A percentile compares a stretch with the other conserved stretches of the same genome.
These are phyloP conservation scores for Troides helena DNA, from an alignment of 2,888 invertebrate species.

Conservation along the genomic window DNA sequence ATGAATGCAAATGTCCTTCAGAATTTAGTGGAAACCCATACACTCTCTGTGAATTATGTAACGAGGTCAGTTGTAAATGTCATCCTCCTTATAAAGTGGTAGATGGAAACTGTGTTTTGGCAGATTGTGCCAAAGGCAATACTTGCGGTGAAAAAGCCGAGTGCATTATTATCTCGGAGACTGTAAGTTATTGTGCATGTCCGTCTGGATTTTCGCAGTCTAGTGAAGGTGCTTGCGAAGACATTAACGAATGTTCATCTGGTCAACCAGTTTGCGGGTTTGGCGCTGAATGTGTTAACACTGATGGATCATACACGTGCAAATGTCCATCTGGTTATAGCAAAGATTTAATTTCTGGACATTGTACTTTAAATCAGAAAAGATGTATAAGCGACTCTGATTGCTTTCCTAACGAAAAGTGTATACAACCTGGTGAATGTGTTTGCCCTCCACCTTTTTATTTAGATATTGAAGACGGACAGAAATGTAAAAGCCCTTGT, in stretches of 20 bases:
- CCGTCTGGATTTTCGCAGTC: conserved; percentile 91
- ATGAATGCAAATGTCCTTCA: conserved; percentile 93
- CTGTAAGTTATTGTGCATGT: conserved; percentile 95
- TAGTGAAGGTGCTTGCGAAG: conserved; percentile 89
- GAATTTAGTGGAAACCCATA: conserved; percentile 96
- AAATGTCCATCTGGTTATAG: conserved; percentile 90
- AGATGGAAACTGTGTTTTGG: conserved; percentile 90
- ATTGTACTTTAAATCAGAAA: conserved; percentile 90
- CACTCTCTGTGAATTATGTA: conserved; percentile 91
- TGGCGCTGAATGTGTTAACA: conserved; percentile 92
- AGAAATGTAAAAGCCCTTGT: conserved; percentile 95
- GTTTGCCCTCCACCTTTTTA: conserved; percentile 95
- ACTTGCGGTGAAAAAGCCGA: conserved; percentile 93
- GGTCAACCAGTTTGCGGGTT: conserved; percentile 89
- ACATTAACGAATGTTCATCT: conserved; percentile 91
- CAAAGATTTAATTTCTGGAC: conserved; percentile 89
- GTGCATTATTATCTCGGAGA: conserved; percentile 93
- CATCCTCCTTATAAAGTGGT: conserved; percentile 92
- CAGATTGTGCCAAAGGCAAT: conserved; percentile 89
- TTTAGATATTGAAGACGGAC: conserved; percentile 88
- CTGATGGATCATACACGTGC: conserved; percentile 88
- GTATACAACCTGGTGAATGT: conserved; percentile 94
- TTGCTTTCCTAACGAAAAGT: conserved; percentile 92
- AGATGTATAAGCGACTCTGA: conserved; percentile 90
- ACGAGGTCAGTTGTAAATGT: conserved; percentile 90